Base-by-base conservation (phyloP, 2,888 invertebrate species). In the Zele albiditarsus region DNA sequence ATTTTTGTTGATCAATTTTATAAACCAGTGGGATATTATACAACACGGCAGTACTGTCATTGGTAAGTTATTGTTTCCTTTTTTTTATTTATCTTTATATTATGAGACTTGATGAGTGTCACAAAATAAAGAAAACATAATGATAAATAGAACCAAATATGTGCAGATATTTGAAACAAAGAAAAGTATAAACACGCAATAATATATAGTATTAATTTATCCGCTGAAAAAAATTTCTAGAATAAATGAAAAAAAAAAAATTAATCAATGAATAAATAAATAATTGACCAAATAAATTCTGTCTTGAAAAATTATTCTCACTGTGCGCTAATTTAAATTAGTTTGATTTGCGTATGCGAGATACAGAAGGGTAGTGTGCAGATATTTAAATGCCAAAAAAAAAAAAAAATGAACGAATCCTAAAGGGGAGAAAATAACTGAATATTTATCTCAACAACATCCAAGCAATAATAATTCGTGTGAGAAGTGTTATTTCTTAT, bases 401-500 rank as follows among this genome's bases (percentile, higher is more conserved):
- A 16, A 25, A 23, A 31, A 38, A 20, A n/a, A n/a, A 60, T 60
- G 12, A 60, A 20, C 28, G 20, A 6, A 16, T 27, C 6, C 8
- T 38, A 12, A 6, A 12, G 14, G 4, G 27, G 33, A 69, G 27
- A 28, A 25, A 69, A 69, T 3, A 4, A 49, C 16, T 8, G 23
- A 66, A 42, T 42, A 46, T 25, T 25, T 58, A 33, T 60, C 23
- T 71, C 27, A 58, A 62, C n/a, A 53, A 58, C 28, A 38, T 25
- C 27, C 20, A 62, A 27, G 27, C 49, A 57, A 70, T 38, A 60
- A 68, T 70, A 46, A 66, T 60, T 76, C 66, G 46, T 62, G 73
- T 71, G 62, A 74, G 69, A 72, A 72, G 33, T 53, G 49, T 53
- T 14, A 25, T 71, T 71, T 25, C 14, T 58, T 53, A 25, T 25